Evolutionary conservation across 2,113 vertebrate species (phyloP), one percentile per base, ranked within the genome.

Genomic region (Odocoileus virginianus): DNA sequence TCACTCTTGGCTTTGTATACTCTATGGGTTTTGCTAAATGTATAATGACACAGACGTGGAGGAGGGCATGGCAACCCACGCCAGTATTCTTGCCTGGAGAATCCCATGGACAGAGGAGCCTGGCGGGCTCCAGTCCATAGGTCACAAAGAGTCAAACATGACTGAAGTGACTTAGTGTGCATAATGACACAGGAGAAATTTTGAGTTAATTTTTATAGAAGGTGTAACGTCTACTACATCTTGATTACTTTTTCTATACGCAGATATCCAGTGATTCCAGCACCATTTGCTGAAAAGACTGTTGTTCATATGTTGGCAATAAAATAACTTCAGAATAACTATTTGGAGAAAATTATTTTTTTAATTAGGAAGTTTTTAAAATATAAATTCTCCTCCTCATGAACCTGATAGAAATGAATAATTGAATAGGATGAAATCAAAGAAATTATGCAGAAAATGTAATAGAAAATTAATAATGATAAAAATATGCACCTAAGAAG

Each of bases 111-210:
- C 67, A 23, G 67, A 71, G 19, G n/a, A 71, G 10, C 67, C 67
- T 71, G 67, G 19, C 5, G n/a, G n/a, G n/a, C n/a, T 71, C 40
- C n/a, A 71, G 10, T 40, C n/a, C n/a, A 40, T 6, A 36, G 10
- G 67, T 40, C 2, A 0, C 67, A 74, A 40, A 40, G n/a, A 71
- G 67, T 3, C 6, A 19, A 19, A 40, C n/a, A 71, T 0, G 19
- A 23, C 67, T 40, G n/a, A 71, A 40, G 36, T 0, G 0, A 71
- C 67, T 71, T 71, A 71, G n/a, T 19, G 40, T 71, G n/a, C 19
- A 36, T 23, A 36, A 71, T 67, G 33, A 27, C 43, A 50, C 8
- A n/a, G 21, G 45, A 50, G 21, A 50, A 50, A 50, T 27, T n/a
- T 52, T 36, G 19, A 87, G 60, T 64, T n/a, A 67, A 27, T n/a